Conservation (phyloP, 2,113 vertebrate species). For the Fulica atra region DNA sequence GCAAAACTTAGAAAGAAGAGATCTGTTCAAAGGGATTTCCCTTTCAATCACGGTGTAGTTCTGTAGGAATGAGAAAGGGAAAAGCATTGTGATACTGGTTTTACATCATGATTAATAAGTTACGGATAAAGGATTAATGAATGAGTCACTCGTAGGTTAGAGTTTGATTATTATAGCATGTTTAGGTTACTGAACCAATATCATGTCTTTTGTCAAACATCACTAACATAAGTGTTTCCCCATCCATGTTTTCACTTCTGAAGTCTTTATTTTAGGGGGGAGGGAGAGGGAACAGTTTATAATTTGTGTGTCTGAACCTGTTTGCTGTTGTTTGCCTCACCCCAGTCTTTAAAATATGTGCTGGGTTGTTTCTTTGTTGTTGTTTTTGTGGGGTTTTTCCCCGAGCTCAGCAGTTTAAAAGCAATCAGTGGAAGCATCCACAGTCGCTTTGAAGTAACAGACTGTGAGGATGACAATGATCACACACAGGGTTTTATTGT, state of each 20-base stretch:
- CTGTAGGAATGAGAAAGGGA: slow-evolving; percentile 70
- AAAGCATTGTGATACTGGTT: slow-evolving; percentile 59
- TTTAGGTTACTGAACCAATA: slow-evolving; percentile 59
- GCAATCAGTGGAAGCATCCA: slow-evolving; percentile 25
- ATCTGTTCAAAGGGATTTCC: slow-evolving; percentile 77
- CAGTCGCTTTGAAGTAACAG: not conserved
- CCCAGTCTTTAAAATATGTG: not conserved
- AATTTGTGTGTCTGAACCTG: not conserved
- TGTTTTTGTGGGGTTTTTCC: not conserved
- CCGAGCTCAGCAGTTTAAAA: not conserved
- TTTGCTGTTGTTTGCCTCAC: slow-evolving; percentile 19
- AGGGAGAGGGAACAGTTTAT: not conserved
- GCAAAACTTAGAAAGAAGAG: slow-evolving; percentile 79
- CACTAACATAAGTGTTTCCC: slow-evolving; percentile 62
- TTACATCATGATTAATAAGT: slow-evolving; percentile 46
- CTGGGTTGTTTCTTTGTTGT: not conserved
- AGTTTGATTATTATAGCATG: slow-evolving; percentile 53
- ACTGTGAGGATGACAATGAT: not conserved
- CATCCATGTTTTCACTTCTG: slow-evolving; percentile 3
- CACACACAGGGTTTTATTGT: not conserved
- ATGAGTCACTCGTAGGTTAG: slow-evolving; percentile 35
- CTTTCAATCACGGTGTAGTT: slow-evolving; percentile 66
- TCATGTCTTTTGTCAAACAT: slow-evolving; percentile 63
- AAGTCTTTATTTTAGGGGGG: not conserved
- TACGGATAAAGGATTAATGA: slow-evolving; percentile 34